Percentiles rank a stretch among this genome's conserved stretches.
Evolutionary conservation across 2,113 vertebrate genomes (phyloP).

Genomic region (Carettochelys insculpta): DNA sequence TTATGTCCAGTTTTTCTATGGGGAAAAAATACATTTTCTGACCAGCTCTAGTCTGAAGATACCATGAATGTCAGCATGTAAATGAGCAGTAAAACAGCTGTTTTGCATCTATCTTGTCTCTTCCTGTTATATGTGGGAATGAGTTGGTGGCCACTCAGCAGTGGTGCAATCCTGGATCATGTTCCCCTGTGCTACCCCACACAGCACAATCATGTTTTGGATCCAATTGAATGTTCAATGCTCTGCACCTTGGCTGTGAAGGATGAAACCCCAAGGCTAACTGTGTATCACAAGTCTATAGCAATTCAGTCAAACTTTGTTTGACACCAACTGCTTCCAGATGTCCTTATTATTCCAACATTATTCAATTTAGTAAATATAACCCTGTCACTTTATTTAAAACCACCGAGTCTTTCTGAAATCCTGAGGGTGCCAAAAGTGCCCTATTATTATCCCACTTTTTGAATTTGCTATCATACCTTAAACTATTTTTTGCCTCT

Average conservation of each 20-base stretch:
- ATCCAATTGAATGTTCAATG: background rate
- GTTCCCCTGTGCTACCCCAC: background rate
- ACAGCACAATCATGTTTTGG: accelerated
- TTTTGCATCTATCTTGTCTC: background rate
- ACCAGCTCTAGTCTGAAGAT: no score
- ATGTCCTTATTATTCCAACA: conserved; percentile 37
- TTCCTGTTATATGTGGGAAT: background rate
- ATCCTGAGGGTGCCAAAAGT: background rate
- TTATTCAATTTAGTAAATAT: conserved; percentile 35
- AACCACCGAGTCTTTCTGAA: conserved; percentile 20
- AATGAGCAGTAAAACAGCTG: no score
- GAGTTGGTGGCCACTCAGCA: background rate
- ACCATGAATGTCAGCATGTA: no score
- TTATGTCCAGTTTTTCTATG: no score
- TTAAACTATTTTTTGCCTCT: background rate
- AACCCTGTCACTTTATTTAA: conserved; percentile 10
- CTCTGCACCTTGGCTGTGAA: background rate
- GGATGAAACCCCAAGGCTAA: background rate
- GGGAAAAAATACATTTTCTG: no score
- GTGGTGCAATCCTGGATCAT: background rate
- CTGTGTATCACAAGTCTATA: accelerated
- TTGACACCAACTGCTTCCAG: conserved; percentile 9
- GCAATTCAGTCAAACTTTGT: background rate
- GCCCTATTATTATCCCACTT: conserved; percentile 6
- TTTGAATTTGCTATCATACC: background rate